A percentile compares a stretch with the other conserved stretches of the same genome.
phyloP scores from a whole-genome alignment of 2,113 vertebrate genomes.

The Thalassarche chlororhynchos region DNA sequence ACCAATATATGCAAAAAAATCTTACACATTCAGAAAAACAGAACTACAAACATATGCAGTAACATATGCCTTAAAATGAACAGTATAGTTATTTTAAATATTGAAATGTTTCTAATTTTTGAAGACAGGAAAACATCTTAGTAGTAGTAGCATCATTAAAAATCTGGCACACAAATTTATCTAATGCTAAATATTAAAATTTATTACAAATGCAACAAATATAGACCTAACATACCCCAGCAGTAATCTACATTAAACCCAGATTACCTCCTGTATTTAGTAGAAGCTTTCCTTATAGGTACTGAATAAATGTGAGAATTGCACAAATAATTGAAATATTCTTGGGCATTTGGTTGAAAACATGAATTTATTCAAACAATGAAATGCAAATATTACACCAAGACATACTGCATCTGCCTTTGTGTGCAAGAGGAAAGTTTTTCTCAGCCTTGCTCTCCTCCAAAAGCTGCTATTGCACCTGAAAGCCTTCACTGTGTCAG shows the following conservation, averaged over 20 bases:
- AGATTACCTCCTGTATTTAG: neutral
- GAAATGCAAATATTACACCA: neutral
- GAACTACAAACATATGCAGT: neutral
- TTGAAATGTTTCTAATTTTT: neutral
- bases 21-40: neutral
- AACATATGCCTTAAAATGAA: slow-evolving; percentile 37
- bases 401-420: neutral
- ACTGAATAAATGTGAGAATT: neutral
- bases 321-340: neutral
- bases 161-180: neutral
- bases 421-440: neutral
- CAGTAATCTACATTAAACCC: neutral
- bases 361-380: neutral
- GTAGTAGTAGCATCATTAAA: neutral
- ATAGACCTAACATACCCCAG: neutral
- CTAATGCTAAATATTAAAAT: neutral
- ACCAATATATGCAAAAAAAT: neutral
- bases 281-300: neutral
- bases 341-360: neutral
- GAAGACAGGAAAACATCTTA: neutral
- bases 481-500: neutral
- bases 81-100: slow-evolving; percentile 29
- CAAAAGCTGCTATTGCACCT: neutral
- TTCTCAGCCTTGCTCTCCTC: neutral
- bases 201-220: neutral